Conservation (phyloP, 2,113 vertebrate species). For the Dicaeum eximium region DNA sequence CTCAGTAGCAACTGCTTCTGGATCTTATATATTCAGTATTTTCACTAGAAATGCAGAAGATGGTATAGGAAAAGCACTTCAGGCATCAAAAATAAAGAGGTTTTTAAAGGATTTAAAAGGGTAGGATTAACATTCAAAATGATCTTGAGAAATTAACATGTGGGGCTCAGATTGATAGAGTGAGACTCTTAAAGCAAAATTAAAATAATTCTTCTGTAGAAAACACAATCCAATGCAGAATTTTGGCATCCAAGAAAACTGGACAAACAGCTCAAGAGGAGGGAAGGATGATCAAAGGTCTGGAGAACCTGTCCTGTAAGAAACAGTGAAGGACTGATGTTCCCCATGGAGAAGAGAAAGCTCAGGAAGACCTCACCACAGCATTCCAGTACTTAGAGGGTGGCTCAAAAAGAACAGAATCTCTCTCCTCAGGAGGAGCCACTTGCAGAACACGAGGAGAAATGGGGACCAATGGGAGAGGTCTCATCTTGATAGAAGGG, state of each 20-base stretch:
- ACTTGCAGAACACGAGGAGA: not conserved
- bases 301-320: not conserved
- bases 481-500: not conserved
- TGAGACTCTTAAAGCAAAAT: not conserved
- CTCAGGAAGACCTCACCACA: not conserved
- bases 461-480: not conserved
- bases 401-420: not conserved
- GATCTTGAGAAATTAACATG: not conserved
- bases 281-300: not conserved
- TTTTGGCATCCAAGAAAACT: not conserved
- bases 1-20: not conserved
- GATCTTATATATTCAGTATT: not conserved
- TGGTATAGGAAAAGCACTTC: not conserved
- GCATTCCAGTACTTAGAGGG: not conserved
- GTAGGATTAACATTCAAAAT: not conserved
- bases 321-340: not conserved
- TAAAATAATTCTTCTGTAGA: not conserved
- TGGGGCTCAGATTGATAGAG: not conserved
- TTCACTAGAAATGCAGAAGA: not conserved
- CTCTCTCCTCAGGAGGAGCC: not conserved
- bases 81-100: not conserved
- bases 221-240: not conserved
- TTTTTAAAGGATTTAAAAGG: conserved; percentile 13
- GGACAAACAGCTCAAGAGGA: not conserved
- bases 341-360: not conserved